Evolutionary conservation across 2,888 invertebrate genomes (phyloP).

Genomic region (Octodonta nipae): DNA sequence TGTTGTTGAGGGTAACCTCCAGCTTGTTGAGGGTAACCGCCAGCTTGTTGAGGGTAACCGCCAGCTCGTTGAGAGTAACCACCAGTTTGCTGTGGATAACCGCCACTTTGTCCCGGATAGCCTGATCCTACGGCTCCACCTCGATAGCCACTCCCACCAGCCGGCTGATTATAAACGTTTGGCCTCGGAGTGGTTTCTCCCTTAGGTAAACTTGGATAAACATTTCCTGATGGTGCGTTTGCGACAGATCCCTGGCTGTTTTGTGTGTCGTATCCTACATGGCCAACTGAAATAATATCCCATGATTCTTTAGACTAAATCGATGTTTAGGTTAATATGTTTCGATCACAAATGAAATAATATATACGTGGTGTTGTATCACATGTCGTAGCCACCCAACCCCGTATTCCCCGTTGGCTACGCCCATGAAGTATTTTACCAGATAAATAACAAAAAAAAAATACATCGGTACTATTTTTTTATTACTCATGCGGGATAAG

Average conservation of each 20-base stretch:
- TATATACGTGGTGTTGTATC: too few species aligned
- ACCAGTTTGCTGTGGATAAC: constrained; percentile 6
- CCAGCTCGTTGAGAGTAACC: constrained; percentile 5
- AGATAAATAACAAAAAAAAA: too few species aligned
- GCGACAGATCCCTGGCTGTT: constrained; percentile 9
- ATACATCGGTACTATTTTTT: too few species aligned
- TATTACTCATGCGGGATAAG: too few species aligned
- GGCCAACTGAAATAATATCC: constrained; percentile 18
- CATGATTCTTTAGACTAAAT: too few species aligned
- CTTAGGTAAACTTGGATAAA: constrained; percentile 25
- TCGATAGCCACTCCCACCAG: constrained; percentile 16
- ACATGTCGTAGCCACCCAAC: too few species aligned
- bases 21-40: constrained; percentile 16
- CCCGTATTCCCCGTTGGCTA: too few species aligned
- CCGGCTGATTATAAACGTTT: constrained; percentile 14
- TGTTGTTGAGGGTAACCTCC: constrained; percentile 15
- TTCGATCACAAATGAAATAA: too few species aligned
- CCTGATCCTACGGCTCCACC: constrained; percentile 29
- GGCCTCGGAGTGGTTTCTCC: constrained; percentile 30
- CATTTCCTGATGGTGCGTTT: constrained; percentile 12
- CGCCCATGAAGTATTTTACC: too few species aligned
- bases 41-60: constrained; percentile 16
- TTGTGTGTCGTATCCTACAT: constrained; percentile 23
- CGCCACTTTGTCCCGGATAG: constrained; percentile 22
- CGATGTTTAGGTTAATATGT: too few species aligned